A percentile compares a stretch with the other conserved stretches of the same genome.
These are phyloP conservation scores for Loxodonta africana DNA, from an alignment of 2,113 vertebrate species.

Conservation along the genomic window DNA sequence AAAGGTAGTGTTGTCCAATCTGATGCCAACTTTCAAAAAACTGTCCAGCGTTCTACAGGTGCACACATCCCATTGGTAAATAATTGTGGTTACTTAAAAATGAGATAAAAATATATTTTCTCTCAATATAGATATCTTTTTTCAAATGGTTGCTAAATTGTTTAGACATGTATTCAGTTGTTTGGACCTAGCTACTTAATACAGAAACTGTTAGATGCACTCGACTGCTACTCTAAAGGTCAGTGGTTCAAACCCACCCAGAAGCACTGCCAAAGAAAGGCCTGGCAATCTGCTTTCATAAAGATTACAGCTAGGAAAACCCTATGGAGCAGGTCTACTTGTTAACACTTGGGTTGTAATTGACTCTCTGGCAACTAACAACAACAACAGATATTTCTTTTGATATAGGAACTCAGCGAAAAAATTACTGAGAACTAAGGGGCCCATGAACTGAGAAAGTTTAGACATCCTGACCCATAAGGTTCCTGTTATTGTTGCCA, in stretches of 20 bases:
- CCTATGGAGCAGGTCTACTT: not conserved
- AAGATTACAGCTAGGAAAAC: not conserved
- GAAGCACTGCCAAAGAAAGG: not conserved
- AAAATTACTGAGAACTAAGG: not conserved
- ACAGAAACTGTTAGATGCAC: not conserved
- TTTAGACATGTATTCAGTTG: not conserved
- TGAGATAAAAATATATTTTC: not conserved
- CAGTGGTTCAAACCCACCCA: not conserved
- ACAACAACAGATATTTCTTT: not conserved
- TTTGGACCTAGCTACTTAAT: not conserved
- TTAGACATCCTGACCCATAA: not conserved
- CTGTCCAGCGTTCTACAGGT: not conserved
- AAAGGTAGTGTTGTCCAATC: not conserved
- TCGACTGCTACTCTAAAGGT: not conserved
- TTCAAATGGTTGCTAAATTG: not conserved
- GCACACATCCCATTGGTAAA: not conserved
- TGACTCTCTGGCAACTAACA: not conserved
- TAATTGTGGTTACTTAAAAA: not conserved
- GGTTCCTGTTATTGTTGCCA: not conserved
- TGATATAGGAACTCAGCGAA: not conserved
- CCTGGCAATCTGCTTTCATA: not conserved
- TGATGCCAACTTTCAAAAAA: not conserved
- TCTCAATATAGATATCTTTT: not conserved
- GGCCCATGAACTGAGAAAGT: not conserved
- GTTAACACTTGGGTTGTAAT: not conserved